Base-by-base conservation (phyloP, 2,113 vertebrate species). In the Perccottus glenii region DNA sequence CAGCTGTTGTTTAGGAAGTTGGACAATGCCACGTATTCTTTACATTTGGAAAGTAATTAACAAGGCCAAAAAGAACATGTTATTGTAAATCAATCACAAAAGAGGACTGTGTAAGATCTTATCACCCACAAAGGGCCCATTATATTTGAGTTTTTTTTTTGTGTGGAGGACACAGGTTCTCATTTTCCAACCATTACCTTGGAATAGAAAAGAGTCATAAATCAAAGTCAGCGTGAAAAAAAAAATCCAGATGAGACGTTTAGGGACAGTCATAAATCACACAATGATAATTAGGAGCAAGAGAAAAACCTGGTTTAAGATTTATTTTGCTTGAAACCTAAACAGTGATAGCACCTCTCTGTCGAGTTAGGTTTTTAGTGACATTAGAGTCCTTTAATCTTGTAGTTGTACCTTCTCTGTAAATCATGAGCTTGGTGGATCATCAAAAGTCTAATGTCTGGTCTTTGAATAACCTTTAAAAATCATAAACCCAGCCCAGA, bases 181-280 rank as follows among this genome's bases (percentile, higher is more conserved):
- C n/a, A 32, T 78, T 76, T 72, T 49, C 40, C 53, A 64, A 57
- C 51, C 36, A 38, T 48, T 69, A 57, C 38, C 14, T 50, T 50
- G 38, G 10, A 67, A 44, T 57, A n/a, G 53, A 67, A 67, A 60
- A 4, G n/a, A 65, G 33, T 76, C 61, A 81, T 70, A 44, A 69
- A 67, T 79, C 75, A 73, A 57, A 0, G 11, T 59, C 71, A 64
- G 40, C 19, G 19, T 27, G 45, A 58, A 36, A 5, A 56, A 42
- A 58, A 11, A 72, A 66, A 66, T 75, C 48, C 55, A 57, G 38
- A 40, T 51, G 16, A 16, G 64, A 19, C 36, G 9, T 66, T 63
- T 63, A 15, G 10, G 6, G 47, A 9, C 19, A 48, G 57, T 16
- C 49, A 67, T 85, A 70, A 73, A 78, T 76, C 72, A 75, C 0